Evolutionary conservation across 2,888 invertebrate species (phyloP).

Genomic region (Harpagoxenus sublaevis): DNA sequence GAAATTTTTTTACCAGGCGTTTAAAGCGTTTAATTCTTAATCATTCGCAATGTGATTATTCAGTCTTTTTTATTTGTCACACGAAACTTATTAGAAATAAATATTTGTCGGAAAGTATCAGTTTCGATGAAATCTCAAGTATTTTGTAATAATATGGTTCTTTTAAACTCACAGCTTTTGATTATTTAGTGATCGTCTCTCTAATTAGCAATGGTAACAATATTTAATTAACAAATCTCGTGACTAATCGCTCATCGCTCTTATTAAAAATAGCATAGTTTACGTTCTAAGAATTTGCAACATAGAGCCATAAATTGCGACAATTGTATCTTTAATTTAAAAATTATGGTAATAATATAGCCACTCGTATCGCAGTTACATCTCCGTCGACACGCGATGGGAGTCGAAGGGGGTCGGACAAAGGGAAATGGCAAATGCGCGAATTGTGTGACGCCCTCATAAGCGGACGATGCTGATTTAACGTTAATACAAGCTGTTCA

Average conservation of each 20-base stretch:
- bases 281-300: neutral
- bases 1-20: neutral
- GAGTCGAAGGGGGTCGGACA: neutral
- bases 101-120: neutral
- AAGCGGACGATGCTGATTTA: constrained; percentile 56
- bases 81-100: neutral
- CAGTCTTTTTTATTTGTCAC: neutral
- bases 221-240: constrained; percentile 19
- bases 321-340: constrained; percentile 12
- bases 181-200: constrained; percentile 9
- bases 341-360: constrained; percentile 22
- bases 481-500: constrained; percentile 32
- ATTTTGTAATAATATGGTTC: neutral
- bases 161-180: neutral
- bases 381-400: constrained; percentile 9
- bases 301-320: constrained; percentile 6
- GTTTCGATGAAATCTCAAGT: neutral
- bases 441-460: constrained; percentile 22
- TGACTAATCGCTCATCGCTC: neutral
- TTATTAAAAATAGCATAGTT: neutral
- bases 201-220: neutral
- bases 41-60: neutral
- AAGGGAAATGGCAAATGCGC: constrained; percentile 32
- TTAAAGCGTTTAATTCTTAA: neutral
- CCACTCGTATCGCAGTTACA: neutral